These are phyloP conservation scores for Dendrocopos noguchii DNA, from an alignment of 2,113 vertebrate species.

Conservation along the genomic window DNA sequence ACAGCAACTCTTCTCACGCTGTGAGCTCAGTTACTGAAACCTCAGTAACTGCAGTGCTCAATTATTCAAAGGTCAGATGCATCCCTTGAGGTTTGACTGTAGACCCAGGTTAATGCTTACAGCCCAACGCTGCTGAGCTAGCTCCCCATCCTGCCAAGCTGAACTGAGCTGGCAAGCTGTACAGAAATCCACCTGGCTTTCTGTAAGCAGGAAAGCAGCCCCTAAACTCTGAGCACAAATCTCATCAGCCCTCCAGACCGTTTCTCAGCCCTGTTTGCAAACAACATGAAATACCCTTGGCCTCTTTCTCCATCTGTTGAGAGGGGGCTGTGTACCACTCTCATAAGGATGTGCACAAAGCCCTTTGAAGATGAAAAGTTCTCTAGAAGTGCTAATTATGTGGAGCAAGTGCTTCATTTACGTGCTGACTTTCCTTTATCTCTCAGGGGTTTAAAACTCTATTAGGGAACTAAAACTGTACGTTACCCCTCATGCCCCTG, in stretches of 20 bases:
- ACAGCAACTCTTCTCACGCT: neutral
- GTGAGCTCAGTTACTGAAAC: neutral
- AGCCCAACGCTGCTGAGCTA: neutral
- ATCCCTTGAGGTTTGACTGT: conserved; percentile 9
- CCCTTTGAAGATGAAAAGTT: conserved; percentile 22
- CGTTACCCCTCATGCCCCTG: neutral
- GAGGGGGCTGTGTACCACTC: neutral
- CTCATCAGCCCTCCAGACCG: neutral
- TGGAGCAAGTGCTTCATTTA: conserved; percentile 27
- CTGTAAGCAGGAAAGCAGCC: neutral
- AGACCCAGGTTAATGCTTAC: conserved; percentile 11
- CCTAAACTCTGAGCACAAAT: neutral
- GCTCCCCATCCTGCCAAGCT: neutral
- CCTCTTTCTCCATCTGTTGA: neutral
- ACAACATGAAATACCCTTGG: neutral
- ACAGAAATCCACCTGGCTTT: conserved; percentile 3
- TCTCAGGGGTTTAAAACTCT: conserved; percentile 55
- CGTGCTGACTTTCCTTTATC: neutral
- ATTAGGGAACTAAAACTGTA: conserved; percentile 51
- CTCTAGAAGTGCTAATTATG: conserved; percentile 52
- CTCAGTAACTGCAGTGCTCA: conserved; percentile 7
- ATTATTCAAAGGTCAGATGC: conserved; percentile 55
- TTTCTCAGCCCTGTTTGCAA: neutral
- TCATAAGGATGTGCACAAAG: neutral
- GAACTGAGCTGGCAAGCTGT: neutral